Evolutionary conservation across 2,888 invertebrate genomes (phyloP).

Genomic region (Lasioglossum oenotherae): DNA sequence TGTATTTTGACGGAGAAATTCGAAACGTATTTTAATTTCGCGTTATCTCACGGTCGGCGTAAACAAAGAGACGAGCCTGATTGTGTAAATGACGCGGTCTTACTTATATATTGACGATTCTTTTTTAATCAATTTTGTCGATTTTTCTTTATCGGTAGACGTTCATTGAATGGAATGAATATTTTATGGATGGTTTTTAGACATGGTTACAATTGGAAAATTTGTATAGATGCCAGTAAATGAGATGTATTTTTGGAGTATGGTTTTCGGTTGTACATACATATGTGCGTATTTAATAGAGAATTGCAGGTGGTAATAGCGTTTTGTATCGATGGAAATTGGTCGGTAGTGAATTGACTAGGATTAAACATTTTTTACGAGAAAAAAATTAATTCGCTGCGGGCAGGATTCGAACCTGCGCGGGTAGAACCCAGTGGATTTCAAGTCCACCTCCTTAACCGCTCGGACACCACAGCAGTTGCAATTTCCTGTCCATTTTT

Average conservation of each 20-base stretch:
- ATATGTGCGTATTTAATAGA: background rate
- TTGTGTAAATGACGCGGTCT: background rate
- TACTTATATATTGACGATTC: background rate
- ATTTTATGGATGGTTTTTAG: background rate
- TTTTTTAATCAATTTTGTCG: no score
- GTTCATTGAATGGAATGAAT: background rate
- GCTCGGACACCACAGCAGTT: conserved; percentile 84
- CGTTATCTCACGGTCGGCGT: background rate
- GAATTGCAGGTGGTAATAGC: background rate
- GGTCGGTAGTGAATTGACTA: no score
- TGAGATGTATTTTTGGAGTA: background rate
- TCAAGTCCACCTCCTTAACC: conserved; percentile 84
- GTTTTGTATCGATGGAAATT: background rate
- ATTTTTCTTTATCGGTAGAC: no score
- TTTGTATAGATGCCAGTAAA: background rate
- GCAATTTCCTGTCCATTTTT: conserved; percentile 22
- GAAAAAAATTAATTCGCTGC: conserved; percentile 78
- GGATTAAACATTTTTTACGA: background rate
- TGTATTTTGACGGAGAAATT: background rate
- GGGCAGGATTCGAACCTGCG: conserved; percentile 84
- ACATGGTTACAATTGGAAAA: background rate
- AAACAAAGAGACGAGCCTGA: background rate
- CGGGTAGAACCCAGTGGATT: conserved; percentile 84
- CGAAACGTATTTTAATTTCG: background rate
- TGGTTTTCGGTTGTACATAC: no score